A percentile compares a stretch with the other conserved stretches of the same genome.
Conservation (phyloP, 2,113 vertebrate genomes). For the Takifugu flavidus region DNA sequence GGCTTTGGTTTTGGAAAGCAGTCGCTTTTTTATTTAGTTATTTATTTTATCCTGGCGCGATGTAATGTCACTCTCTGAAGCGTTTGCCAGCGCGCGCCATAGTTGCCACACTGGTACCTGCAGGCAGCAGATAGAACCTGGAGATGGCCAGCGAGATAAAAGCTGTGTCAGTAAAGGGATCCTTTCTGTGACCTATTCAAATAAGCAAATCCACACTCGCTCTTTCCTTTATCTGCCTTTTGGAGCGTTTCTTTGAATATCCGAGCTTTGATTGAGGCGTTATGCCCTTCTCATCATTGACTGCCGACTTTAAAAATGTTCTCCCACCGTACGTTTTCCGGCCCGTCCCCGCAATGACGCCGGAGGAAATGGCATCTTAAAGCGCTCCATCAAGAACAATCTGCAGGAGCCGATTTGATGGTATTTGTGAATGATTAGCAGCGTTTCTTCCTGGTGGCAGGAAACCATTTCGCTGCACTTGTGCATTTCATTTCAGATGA, state of each 20-base stretch:
- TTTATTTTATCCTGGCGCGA: conserved; percentile 35
- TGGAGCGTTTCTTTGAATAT: conserved; percentile 44
- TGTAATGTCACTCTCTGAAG: conserved; percentile 45
- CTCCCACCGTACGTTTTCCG: not conserved
- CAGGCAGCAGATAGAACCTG: conserved; percentile 12
- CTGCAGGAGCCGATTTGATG: not conserved
- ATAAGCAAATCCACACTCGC: conserved; percentile 57
- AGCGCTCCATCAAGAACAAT: not conserved
- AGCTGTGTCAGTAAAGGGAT: conserved; percentile 21
- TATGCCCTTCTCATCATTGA: conserved; percentile 26
- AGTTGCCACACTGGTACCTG: conserved; percentile 12
- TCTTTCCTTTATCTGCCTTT: conserved; percentile 16
- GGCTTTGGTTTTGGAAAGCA: conserved; percentile 11
- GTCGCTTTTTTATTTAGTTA: conserved; percentile 5
- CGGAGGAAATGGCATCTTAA: conserved; percentile 11
- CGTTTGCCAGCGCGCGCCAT: conserved; percentile 28
- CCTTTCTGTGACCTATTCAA: conserved; percentile 25
- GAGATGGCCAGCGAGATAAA: conserved; percentile 57
- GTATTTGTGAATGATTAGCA: conserved; percentile 7
- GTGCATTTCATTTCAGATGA: conserved; percentile 5
- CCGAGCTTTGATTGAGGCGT: conserved; percentile 21
- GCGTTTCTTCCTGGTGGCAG: conserved; percentile 5
- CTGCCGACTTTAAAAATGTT: too few relatives aligned
- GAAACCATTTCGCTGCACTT: conserved; percentile 4
- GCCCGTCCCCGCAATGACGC: not conserved